Percentiles rank a stretch among this genome's conserved stretches.
Evolutionary conservation across 1,140 invertebrate genomes (phyloP).

Genomic region (Wasmannia auropunctata): DNA sequence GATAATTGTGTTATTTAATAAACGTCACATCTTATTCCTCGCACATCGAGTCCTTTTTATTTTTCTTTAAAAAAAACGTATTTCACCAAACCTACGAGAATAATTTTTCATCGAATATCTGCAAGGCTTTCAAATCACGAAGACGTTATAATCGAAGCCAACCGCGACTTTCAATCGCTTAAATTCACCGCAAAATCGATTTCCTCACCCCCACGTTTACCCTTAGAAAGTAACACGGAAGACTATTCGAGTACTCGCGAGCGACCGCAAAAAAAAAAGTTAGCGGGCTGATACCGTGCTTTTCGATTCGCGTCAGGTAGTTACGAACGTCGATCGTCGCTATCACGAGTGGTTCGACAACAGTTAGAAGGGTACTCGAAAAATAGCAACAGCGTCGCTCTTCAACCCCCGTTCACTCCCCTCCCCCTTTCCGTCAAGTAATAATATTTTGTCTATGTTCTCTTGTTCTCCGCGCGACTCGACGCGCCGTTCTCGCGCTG

Average conservation of each 20-base stretch:
- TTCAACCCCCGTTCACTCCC: background rate
- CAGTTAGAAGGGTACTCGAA: constrained; percentile 52
- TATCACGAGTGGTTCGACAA: constrained; percentile 26
- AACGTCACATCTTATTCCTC: background rate
- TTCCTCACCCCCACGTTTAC: constrained; percentile 11
- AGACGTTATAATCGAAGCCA: constrained; percentile 30
- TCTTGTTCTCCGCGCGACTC: constrained; percentile 40
- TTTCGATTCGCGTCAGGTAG: constrained; percentile 26
- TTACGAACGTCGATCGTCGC: background rate
- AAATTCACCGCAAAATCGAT: constrained; percentile 44
- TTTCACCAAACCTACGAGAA: background rate
- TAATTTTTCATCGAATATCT: constrained; percentile 45
- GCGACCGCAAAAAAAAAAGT: constrained; percentile 9
- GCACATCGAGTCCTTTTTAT: background rate
- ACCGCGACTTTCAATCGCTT: constrained; percentile 35
- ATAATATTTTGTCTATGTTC: constrained; percentile 70
- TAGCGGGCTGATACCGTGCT: constrained; percentile 31
- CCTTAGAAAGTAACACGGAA: constrained; percentile 15
- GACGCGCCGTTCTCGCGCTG: constrained; percentile 16
- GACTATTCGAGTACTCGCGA: constrained; percentile 15
- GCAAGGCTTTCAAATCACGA: constrained; percentile 3
- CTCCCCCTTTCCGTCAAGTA: background rate
- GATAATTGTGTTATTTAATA: background rate
- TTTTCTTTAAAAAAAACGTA: background rate
- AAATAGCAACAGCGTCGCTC: constrained; percentile 45